Evolutionary conservation across 2,888 invertebrate species (phyloP).

Genomic region (Tortricodes alternella): DNA sequence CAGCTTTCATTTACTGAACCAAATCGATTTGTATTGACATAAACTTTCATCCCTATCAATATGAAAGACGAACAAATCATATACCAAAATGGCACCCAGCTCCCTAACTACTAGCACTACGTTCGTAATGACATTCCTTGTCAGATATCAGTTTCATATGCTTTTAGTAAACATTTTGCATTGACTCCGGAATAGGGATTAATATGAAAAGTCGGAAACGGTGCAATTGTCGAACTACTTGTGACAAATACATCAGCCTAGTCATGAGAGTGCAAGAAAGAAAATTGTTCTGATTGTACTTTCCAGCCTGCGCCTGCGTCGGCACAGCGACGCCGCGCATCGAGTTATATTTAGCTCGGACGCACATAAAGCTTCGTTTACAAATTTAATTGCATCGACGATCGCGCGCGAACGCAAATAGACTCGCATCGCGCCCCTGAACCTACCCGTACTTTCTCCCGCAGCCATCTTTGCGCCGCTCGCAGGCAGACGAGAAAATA

Average conservation of each 20-base stretch:
- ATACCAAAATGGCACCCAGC: too few relatives aligned
- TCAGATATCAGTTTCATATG: conserved; percentile 42
- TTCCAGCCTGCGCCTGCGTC: conserved; percentile 38
- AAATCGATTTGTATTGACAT: too few relatives aligned
- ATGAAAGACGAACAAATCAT: too few relatives aligned
- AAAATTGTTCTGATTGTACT: conserved; percentile 49
- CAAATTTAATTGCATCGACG: conserved; percentile 80
- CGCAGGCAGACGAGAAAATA: conserved; percentile 47
- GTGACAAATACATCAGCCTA: background rate
- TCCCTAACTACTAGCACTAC: too few relatives aligned
- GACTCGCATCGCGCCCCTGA: conserved; percentile 73
- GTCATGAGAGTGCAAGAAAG: conserved; percentile 40
- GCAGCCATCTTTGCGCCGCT: conserved; percentile 38
- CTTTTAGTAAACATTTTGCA: conserved; percentile 41
- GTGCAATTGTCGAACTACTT: background rate
- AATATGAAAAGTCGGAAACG: conserved; percentile 3
- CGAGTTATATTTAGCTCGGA: conserved; percentile 66
- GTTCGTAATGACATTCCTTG: conserved; percentile 46
- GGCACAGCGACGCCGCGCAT: conserved; percentile 61
- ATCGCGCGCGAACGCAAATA: conserved; percentile 78
- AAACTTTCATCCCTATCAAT: too few relatives aligned
- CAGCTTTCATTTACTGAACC: too few relatives aligned
- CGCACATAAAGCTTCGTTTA: conserved; percentile 74
- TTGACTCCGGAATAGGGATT: conserved; percentile 32
- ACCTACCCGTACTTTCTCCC: conserved; percentile 77